phyloP scores from a whole-genome alignment of 2,888 invertebrate genomes.

The Oligia latruncula region DNA sequence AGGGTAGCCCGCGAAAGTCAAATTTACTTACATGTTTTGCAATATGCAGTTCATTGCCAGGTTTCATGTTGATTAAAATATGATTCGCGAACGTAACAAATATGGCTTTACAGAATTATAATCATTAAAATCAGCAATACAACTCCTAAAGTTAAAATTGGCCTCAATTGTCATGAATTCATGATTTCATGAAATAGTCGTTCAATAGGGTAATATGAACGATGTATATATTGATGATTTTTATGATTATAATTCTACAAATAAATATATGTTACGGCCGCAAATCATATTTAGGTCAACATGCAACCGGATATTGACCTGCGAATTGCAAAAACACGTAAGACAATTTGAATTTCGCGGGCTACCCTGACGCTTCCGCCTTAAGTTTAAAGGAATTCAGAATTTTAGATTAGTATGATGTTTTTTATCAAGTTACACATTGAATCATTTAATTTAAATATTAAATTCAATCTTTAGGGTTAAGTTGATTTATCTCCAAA shows the following conservation, averaged over 20 bases:
- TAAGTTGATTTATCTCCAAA: slow-evolving; percentile 23
- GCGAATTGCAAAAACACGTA: neutral
- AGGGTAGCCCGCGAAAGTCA: neutral
- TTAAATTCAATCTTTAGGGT: slow-evolving; percentile 16
- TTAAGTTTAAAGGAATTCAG: slow-evolving; percentile 12
- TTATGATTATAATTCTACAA: neutral
- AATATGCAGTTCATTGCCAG: no score
- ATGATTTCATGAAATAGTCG: neutral
- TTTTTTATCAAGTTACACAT: slow-evolving; percentile 7
- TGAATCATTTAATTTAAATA: slow-evolving; percentile 9
- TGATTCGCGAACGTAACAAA: neutral
- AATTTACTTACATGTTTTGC: neutral
- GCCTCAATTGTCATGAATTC: neutral
- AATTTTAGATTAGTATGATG: neutral
- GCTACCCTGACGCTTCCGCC: neutral
- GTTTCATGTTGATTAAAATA: neutral
- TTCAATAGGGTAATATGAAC: neutral
- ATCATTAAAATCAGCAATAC: neutral
- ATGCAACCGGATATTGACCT: neutral
- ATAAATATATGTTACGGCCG: neutral
- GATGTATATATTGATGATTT: neutral
- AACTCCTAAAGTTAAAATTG: neutral
- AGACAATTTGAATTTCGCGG: neutral
- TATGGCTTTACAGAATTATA: neutral
- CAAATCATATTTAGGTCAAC: neutral